A percentile compares a stretch with the other conserved stretches of the same genome.
phyloP scores from a whole-genome alignment of 2,113 vertebrate genomes.

The Monopterus albus region DNA sequence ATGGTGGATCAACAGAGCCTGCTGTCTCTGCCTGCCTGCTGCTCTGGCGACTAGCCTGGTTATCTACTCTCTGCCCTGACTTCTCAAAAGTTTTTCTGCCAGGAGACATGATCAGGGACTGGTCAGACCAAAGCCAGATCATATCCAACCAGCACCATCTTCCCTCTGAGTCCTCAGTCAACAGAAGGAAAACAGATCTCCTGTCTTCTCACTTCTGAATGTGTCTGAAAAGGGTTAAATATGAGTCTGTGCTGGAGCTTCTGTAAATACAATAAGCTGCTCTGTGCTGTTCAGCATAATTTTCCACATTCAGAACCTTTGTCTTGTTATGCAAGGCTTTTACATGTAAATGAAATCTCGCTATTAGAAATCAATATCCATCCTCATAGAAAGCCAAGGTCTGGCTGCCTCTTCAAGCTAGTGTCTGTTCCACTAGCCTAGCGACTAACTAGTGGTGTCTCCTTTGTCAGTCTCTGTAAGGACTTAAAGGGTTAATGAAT shows the following conservation, averaged over 20 bases:
- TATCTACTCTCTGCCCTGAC: conserved; percentile 15
- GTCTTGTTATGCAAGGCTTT: not conserved
- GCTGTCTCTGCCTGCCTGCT: conserved; percentile 42
- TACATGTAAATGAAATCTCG: not conserved
- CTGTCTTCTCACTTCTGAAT: not conserved
- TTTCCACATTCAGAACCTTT: not conserved
- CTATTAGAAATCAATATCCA: not conserved
- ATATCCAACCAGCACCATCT: not conserved
- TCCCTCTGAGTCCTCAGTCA: not conserved
- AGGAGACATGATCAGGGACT: not conserved
- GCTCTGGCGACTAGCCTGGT: conserved; percentile 24
- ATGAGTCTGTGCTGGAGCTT: too few relatives aligned
- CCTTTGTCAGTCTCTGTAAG: too few relatives aligned
- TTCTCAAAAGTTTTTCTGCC: conserved; percentile 8
- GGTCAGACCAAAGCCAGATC: not conserved
- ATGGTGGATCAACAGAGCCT: conserved; percentile 32
- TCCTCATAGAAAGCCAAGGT: too few relatives aligned
- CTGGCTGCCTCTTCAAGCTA: too few relatives aligned
- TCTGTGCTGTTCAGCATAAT: not conserved
- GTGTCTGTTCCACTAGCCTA: too few relatives aligned
- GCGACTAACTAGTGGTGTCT: too few relatives aligned
- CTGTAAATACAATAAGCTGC: too few relatives aligned
- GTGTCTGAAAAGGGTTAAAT: not conserved
- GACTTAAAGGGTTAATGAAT: too few relatives aligned
- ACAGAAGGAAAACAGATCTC: not conserved